Percentiles rank a stretch among this genome's conserved stretches.
These are phyloP conservation scores for Setophaga petechia DNA, from an alignment of 2,113 vertebrate genomes.

Conservation along the genomic window DNA sequence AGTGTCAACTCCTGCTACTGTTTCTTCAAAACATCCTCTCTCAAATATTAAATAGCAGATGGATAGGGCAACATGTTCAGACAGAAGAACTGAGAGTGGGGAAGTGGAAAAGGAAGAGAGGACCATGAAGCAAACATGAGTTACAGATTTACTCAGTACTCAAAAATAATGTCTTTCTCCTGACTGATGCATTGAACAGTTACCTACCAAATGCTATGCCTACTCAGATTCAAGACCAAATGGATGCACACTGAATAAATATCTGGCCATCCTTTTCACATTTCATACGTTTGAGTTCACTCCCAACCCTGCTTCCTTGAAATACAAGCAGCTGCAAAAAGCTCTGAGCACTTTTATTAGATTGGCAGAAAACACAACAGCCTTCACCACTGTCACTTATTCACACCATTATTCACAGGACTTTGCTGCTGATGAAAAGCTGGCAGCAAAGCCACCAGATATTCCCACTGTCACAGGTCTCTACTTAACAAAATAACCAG, in stretches of 20 bases:
- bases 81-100: not conserved
- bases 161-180: not conserved
- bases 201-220: not conserved
- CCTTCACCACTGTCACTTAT: not conserved
- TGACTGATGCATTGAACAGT: not conserved
- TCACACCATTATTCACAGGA: not conserved
- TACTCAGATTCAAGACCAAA: not conserved
- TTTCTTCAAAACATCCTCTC: not conserved
- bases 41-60: not conserved
- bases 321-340: not conserved
- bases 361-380: not conserved
- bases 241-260: not conserved
- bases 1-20: not conserved
- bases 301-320: not conserved
- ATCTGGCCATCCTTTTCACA: not conserved
- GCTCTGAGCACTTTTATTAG: not conserved
- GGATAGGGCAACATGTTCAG: not conserved
- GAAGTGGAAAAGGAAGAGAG: not conserved
- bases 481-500: not conserved
- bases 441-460: not conserved
- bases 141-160: not conserved
- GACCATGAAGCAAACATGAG: not conserved
- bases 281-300: not conserved
- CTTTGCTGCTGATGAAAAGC: not conserved
- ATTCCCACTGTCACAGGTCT: not conserved